These are phyloP conservation scores for Hypomecis atomaria DNA, from an alignment of 2,888 invertebrate species.

Conservation along the genomic window DNA sequence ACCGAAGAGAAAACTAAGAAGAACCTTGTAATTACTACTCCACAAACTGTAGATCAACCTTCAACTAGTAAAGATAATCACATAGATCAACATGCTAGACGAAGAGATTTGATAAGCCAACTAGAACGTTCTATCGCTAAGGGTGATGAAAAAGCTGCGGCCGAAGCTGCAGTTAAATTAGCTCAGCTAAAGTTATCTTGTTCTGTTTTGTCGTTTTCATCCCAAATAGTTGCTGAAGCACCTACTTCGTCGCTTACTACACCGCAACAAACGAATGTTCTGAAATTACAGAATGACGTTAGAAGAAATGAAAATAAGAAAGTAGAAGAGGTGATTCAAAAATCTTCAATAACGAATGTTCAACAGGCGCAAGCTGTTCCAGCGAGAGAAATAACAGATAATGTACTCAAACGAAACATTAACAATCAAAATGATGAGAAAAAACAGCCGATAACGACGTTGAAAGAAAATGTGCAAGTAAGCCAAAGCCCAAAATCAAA, in stretches of 20 bases:
- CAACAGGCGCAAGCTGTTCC: background rate
- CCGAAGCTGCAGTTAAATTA: conserved; percentile 90
- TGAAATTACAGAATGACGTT: conserved; percentile 12
- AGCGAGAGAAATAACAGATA: conserved; percentile 3
- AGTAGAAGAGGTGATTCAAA: conserved; percentile 13
- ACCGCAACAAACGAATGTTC: conserved; percentile 11
- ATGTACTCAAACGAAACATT: background rate
- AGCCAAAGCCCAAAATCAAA: conserved; percentile 1
- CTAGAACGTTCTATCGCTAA: conserved; percentile 91
- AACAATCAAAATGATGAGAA: background rate
- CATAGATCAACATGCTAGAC: conserved; percentile 62
- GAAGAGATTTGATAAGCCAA: conserved; percentile 85
- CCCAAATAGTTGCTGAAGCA: conserved; percentile 67
- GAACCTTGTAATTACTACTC: background rate
- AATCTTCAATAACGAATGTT: conserved; percentile 12
- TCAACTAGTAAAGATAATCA: conserved; percentile 15
- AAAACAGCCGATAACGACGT: background rate
- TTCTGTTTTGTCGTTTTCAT: conserved; percentile 84
- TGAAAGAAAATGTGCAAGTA: conserved; percentile 8
- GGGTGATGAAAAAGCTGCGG: conserved; percentile 90
- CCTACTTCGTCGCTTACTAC: conserved; percentile 41
- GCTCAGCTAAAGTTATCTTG: conserved; percentile 91
- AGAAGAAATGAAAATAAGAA: conserved; percentile 25
- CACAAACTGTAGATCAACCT: conserved; percentile 1
- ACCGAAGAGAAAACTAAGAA: conserved; percentile 21